These are phyloP conservation scores for Epizoanthus stellaris DNA, from an alignment of 92 coral and sea anemone genomes.

Conservation along the genomic window DNA sequence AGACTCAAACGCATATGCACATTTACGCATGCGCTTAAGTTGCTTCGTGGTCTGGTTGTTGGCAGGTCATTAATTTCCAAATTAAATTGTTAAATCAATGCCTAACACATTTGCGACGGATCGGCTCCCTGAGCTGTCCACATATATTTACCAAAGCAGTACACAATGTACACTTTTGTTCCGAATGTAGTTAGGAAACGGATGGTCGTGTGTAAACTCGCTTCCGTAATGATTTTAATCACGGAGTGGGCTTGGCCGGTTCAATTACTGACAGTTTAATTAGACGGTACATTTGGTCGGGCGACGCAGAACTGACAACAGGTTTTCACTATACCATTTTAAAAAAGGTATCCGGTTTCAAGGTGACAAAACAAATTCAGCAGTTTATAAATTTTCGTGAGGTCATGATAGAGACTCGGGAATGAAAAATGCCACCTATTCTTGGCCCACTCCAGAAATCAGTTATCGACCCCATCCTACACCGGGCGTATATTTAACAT, in stretches of 20 bases:
- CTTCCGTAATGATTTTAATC: slow-evolving; percentile 30
- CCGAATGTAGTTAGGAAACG: slow-evolving; percentile 29
- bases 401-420: slow-evolving; percentile 30
- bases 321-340: slow-evolving; percentile 34
- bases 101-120: slow-evolving; percentile 10
- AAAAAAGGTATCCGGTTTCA: slow-evolving; percentile 46
- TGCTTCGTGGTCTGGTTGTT: not conserved
- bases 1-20: slow-evolving; percentile 3
- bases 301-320: slow-evolving; percentile 33
- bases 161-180: slow-evolving; percentile 8
- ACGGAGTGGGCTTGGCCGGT: slow-evolving; percentile 2
- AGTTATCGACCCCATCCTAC: slow-evolving; percentile 27
- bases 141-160: slow-evolving; percentile 8
- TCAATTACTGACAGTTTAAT: slow-evolving; percentile 6
- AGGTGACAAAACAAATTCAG: slow-evolving; percentile 41
- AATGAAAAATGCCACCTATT: not conserved
- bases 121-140: slow-evolving; percentile 18
- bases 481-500: slow-evolving; percentile 2
- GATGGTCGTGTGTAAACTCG: not conserved
- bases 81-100: slow-evolving; percentile 32
- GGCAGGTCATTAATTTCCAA: slow-evolving; percentile 40
- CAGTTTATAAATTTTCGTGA: slow-evolving; percentile 25
- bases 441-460: slow-evolving; percentile 17
- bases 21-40: not conserved
- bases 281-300: slow-evolving; percentile 2